Base-by-base conservation (phyloP, 2,797 vertebrate species). In the Danio aesculapii region DNA sequence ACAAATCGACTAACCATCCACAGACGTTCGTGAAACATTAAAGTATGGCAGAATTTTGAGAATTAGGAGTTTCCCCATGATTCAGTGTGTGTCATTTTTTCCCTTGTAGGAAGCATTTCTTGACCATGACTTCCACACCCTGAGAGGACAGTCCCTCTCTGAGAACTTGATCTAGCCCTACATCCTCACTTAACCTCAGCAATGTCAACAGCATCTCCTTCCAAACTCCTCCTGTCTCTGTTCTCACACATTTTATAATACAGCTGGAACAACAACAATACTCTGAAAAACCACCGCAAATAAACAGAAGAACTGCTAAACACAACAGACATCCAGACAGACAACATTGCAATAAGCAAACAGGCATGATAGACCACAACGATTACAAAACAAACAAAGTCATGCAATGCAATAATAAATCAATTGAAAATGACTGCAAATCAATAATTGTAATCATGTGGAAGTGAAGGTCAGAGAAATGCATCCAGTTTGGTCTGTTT, bases 61-160 rank as follows among this genome's bases (percentile, higher is more conserved):
- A n/a, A 47, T 57, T 21, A 16, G 59, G 66, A 57, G 49, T 63
- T 39, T 83, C 66, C 61, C 14, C 21, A 47, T 58, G 57, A 85
- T 75, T 68, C 19, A 59, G 69, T 71, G 46, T 10, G 57, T 61
- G 49, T 67, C 5, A 52, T 44, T 44, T 46, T 55, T 17, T 59
- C 58, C 58, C n/a, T 58, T 43, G 13, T 8, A 59, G 44, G 44
- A 64, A 82, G 50, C 13, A 68, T 77, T 43, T 80, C 8, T 73
- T 7, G 6, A 41, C 2, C 12, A 85, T 49, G 44, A 43, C 62
- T 61, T 72, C 79, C 71, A 79, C 82, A 68, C 67, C 79, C 78
- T 21, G n/a, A 70, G 19, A 57, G 13, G 66, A 76, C 41, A 8
- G 43, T 39, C 21, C 30, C 47, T 46, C 72, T 67, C 72, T 10